Evolutionary conservation across 64 coral and sea anemone genomes (phyloP), one percentile per base, ranked within the genome.

Genomic region (Platygyra sinensis): DNA sequence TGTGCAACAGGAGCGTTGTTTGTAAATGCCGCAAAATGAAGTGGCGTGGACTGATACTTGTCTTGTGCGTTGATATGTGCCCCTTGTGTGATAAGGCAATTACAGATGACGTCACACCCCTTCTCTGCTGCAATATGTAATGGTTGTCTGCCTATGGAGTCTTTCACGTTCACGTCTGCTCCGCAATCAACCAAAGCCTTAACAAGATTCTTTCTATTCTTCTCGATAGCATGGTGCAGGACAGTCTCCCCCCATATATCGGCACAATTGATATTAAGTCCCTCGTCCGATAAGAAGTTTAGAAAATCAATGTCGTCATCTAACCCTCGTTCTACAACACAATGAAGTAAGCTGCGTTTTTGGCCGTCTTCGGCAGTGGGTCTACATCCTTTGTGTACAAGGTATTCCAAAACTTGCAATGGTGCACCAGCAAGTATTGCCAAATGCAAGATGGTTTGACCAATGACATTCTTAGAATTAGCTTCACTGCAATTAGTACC

Each of bases 381-480:
- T 31, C 31, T 69, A 74, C 85, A 72, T 22, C 85, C 85, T 87
- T 72, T 87, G 17, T 74, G 67, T 54, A 87, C 73, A 50, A 90
- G 77, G 22, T 80, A 80, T 32, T 90, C 65, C 18, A 90, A 64
- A 82, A 82, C 78, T 19, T 72, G 77, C 50, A 80, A 57, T 33
- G 59, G 39, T 15, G 62, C 77, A 32, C 80, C 64, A 15, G 62
- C 25, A 30, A 46, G 51, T 65, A 51, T 85, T 72, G 89, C 89
- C 13, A 82, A 55, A 81, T 90, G 89, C 31, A 90, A 67, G 67
- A 90, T 77, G 19, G 78, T 90, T 80, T 90, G 89, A 54, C 89
- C 89, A 72, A 80, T 73, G 62, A 62, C 64, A 57, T 80, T 65
- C 36, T 72, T 52, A 36, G 65, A 57, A 82, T 90, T 90, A 72